Percentiles rank a stretch among this genome's conserved stretches.
phyloP scores from a whole-genome alignment of 1,140 invertebrate genomes.

The Streblospio benedicti region DNA sequence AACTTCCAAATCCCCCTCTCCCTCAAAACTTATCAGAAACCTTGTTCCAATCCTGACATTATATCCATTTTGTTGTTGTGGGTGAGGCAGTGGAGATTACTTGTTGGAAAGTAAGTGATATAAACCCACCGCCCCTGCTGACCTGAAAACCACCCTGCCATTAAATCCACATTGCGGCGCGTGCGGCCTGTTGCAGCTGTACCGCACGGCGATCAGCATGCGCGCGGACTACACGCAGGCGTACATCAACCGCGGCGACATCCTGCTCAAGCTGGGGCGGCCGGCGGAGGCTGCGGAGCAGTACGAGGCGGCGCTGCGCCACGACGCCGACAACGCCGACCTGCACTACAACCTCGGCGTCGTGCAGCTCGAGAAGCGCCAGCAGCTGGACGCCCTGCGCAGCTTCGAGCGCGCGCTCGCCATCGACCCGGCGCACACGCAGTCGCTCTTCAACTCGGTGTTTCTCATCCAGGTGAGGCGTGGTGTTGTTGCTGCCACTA shows the following conservation, averaged over 20 bases:
- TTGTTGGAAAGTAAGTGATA: no score
- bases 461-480: no score
- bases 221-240: conserved; percentile 92
- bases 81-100: no score
- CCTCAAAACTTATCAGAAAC: no score
- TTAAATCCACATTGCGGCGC: no score
- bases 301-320: conserved; percentile 83
- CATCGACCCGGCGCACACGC: conserved; percentile 80
- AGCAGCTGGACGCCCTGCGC: conserved; percentile 76
- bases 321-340: conserved; percentile 90
- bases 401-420: conserved; percentile 88
- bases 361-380: conserved; percentile 83
- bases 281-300: conserved; percentile 78
- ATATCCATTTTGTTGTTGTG: no score
- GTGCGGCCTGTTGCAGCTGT: conserved; percentile 59
- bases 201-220: conserved; percentile 92
- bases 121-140: no score
- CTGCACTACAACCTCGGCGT: conserved; percentile 96
- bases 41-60: no score
- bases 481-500: no score
- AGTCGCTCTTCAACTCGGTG: conserved; percentile 88
- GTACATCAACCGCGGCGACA: conserved; percentile 92
- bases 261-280: conserved; percentile 85
- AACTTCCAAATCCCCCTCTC: no score
- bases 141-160: no score